Percentiles rank a stretch among this genome's conserved stretches.
Evolutionary conservation across 2,113 vertebrate genomes (phyloP).

Genomic region (Onychorhynchus coronatus): DNA sequence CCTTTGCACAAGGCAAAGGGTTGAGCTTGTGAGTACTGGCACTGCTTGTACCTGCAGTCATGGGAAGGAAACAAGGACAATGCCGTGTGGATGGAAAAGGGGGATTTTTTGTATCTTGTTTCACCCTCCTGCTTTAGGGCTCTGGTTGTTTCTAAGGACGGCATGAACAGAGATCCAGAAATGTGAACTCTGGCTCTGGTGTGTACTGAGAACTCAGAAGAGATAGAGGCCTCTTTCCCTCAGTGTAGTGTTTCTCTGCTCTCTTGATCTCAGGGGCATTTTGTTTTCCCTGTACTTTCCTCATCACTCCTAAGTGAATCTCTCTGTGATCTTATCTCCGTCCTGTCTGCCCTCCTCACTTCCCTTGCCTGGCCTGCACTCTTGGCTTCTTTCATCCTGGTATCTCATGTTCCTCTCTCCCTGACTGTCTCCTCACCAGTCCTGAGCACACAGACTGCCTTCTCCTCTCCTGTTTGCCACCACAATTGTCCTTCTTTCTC

Average conservation of each 20-base stretch:
- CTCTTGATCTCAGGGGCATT: neutral
- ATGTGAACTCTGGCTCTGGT: neutral
- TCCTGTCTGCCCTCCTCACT: neutral
- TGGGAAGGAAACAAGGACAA: neutral
- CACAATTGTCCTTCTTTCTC: neutral
- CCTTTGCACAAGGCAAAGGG: neutral
- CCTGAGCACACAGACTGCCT: neutral
- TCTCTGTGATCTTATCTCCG: neutral
- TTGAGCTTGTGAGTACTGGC: neutral
- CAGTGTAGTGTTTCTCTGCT: neutral
- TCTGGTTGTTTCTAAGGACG: neutral
- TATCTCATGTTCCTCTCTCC: neutral
- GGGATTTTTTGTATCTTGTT: neutral
- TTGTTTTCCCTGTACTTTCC: neutral
- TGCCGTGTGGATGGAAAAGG: neutral
- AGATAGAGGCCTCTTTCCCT: neutral
- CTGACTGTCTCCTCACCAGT: neutral
- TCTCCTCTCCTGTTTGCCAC: neutral
- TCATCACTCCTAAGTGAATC: neutral
- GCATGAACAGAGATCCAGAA: neutral
- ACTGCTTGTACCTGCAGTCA: fast-evolving
- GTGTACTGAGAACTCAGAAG: neutral
- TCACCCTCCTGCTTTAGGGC: neutral
- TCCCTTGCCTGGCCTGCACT: neutral
- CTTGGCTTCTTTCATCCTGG: neutral